Percentiles rank a stretch among this genome's conserved stretches.
phyloP scores from a whole-genome alignment of 2,888 invertebrate species.

The Nysson spinosus region DNA sequence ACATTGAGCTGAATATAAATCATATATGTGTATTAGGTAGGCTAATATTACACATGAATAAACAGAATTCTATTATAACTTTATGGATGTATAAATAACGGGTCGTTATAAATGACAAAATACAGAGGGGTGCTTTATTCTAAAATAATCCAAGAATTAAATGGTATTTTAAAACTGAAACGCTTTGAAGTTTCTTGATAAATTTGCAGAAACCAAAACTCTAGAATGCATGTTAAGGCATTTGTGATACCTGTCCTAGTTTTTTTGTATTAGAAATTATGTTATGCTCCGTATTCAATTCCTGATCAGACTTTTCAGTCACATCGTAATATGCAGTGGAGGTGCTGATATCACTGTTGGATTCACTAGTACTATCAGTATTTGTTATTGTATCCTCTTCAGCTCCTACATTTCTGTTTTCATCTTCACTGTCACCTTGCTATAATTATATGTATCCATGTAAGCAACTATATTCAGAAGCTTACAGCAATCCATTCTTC shows the following conservation, averaged over 20 bases:
- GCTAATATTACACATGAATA: constrained; percentile 8
- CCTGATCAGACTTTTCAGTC: constrained; percentile 39
- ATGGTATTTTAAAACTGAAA: constrained; percentile 2
- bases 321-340: constrained; percentile 24
- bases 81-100: constrained; percentile 1
- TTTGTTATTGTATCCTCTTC: constrained; percentile 47
- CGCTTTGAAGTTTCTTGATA: constrained; percentile 13
- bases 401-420: constrained; percentile 48
- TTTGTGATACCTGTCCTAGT: constrained; percentile 60
- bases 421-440: constrained; percentile 60
- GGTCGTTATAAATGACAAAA: constrained; percentile 11
- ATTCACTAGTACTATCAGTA: background rate
- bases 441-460: constrained; percentile 64
- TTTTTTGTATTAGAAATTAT: constrained; percentile 50
- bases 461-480: constrained; percentile 36
- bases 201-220: constrained; percentile 31
- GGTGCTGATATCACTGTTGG: constrained; percentile 44
- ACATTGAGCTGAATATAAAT: constrained; percentile 5
- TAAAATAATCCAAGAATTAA: constrained; percentile 16
- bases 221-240: constrained; percentile 53
- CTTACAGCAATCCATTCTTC: constrained; percentile 32
- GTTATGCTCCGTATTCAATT: constrained; percentile 38
- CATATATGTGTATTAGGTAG: constrained; percentile 1
- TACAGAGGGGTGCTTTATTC: constrained; percentile 10
- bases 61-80: constrained; percentile 7